Percentiles rank a stretch among this genome's conserved stretches.
Conservation (phyloP, 2,888 invertebrate species). For the Hedya salicella region DNA sequence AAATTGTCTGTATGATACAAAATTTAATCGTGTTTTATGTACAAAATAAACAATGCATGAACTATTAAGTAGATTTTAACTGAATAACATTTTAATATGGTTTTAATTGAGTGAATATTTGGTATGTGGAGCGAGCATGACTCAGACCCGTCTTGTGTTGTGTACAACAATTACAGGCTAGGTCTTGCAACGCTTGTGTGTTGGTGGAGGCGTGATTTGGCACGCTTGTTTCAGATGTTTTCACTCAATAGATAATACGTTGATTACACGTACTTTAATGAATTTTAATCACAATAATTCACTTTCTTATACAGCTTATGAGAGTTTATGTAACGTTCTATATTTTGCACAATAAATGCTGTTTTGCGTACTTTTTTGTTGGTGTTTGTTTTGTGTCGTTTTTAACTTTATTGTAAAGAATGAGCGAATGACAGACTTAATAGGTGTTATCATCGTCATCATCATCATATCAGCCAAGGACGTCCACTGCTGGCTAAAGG, state of each 20-base stretch:
- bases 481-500: too few species aligned
- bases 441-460: too few species aligned
- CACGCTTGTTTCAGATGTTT: background rate
- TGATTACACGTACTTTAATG: background rate
- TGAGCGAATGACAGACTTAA: too few species aligned
- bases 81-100: slow-evolving; percentile 8
- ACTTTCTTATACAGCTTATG: background rate
- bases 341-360: too few species aligned
- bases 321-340: too few species aligned
- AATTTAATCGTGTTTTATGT: too few species aligned
- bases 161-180: background rate
- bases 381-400: too few species aligned
- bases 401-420: too few species aligned
- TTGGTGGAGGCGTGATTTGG: background rate
- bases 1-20: too few species aligned
- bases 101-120: slow-evolving; percentile 31
- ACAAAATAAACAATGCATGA: background rate
- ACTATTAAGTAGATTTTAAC: slow-evolving; percentile 5
- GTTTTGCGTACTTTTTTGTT: too few species aligned
- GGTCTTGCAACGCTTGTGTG: slow-evolving; percentile 1
- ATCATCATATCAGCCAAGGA: too few species aligned
- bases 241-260: background rate
- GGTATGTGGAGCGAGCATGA: slow-evolving; percentile 29
- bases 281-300: background rate
- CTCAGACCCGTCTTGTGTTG: background rate